Base-by-base conservation (phyloP, 2,797 vertebrate species). In the Sebastes oblongus region DNA sequence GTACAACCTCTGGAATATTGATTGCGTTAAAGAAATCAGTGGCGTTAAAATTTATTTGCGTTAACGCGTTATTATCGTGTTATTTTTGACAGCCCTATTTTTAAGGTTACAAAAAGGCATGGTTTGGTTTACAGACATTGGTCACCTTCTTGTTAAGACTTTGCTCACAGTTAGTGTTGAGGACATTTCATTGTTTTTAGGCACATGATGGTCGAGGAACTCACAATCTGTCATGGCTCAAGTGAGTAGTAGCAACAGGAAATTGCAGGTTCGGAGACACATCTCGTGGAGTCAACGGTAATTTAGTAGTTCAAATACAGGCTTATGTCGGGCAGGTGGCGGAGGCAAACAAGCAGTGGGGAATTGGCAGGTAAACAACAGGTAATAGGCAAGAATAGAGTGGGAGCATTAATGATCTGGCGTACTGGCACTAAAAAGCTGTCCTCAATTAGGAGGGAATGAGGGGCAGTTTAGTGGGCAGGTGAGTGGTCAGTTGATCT, bases 371-470 rank as follows among this genome's bases (percentile, higher is more conserved):
- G 50, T 83, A 80, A 76, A 89, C 83, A 84, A 77, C 79, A 86
- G 85, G 81, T 86, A 84, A 83, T 71, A 29, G 66, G 82, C 67
- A 66, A 62, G 72, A 74, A 72, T 76, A 79, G 62, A 85, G 72
- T 29, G 64, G 68, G n/a, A 78, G 81, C 58, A 8, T 8, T 54
- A 69, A 77, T 55, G 67, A 68, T 74, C 71, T 86, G 86, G 75
- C 27, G 8, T 6, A 42, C 65, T n/a, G 56, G 75, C 85, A 65
- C 56, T 75, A 75, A 83, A 85, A 88, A 81, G 77, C 86, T 86
- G 77, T 83, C 85, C 58, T 86, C 73, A 80, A 79, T 92, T 91
- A 90, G 80, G 71, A 82, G 78, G 73, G 56, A 87, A 81, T 30
- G 72, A 85, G 80, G 83, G 77, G 55, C 71, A 67, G 76, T 71